Evolutionary conservation across 37 sponge, comb jelly and placozoan species (phyloP), one percentile per base, ranked within the genome.

Genomic region (Ephydatia muelleri): DNA sequence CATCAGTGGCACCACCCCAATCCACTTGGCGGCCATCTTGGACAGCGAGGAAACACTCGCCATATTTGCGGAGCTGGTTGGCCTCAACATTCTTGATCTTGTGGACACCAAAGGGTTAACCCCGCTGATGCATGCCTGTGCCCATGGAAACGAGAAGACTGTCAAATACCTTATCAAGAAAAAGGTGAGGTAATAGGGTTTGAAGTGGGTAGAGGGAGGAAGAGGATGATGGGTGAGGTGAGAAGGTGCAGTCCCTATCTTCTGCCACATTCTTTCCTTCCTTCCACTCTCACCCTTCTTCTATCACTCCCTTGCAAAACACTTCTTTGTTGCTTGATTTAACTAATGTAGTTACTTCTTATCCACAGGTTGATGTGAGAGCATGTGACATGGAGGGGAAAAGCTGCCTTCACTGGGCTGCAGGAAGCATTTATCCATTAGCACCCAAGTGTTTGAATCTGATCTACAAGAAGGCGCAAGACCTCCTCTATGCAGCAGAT

Each of bases 51-150:
- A 82, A 30, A 48, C 72, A 1, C 81, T 92, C 29, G 85, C 75
- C 38, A 71, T 92, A 65, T 68, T 78, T 12, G 85, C 78, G 43
- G 37, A 40, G 70, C 86, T 84, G 26, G 86, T 79, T 28, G 79
- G 87, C 23, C 73, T 38, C 6, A 80, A 83, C 5, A 73, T 88
- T n/a, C 88, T 92, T 5, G 72, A 87, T n/a, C 49, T 88, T 19
- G 39, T 77, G 22, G 92, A 94, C 43, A 49, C 30, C 27, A 70
- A 35, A 47, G 94, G 94, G 9, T 40, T 94, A 26, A 94, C 94
- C 19, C 92, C 94, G 32, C 76, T 94, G 70, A 91, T 94, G 94
- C 76, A 88, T 67, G 91, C 94, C 19, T 88, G 92, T 82, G 47
- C 36, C 38, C 69, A 80, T 78, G 86, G 86, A 13, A 80, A 74